These are phyloP conservation scores for Dreissena rostriformis DNA, from an alignment of 1,140 invertebrate genomes.

Conservation along the genomic window DNA sequence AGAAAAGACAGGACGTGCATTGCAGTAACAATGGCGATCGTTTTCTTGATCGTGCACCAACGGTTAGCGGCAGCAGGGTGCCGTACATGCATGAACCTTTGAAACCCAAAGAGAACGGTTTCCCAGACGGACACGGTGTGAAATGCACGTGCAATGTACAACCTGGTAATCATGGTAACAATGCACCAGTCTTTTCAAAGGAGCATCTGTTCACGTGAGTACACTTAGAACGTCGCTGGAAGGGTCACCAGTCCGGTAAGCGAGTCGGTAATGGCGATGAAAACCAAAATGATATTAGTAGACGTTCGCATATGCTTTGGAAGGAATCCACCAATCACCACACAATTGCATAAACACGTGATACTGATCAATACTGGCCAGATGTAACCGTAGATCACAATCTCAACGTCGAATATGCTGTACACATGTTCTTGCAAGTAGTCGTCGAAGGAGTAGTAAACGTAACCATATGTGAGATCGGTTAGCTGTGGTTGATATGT, in stretches of 20 bases:
- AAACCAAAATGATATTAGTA: conserved; percentile 38
- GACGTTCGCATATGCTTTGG: conserved; percentile 33
- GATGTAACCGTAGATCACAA: conserved; percentile 30
- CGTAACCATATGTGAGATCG: not conserved
- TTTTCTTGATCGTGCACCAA: conserved; percentile 26
- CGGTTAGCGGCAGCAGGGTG: not conserved
- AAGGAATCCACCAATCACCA: conserved; percentile 17
- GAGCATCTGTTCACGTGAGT: conserved; percentile 1
- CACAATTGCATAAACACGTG: conserved; percentile 8
- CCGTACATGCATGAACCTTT: conserved; percentile 20
- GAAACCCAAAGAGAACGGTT: conserved; percentile 18
- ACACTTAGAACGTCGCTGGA: conserved; percentile 41
- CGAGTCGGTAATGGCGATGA: conserved; percentile 40
- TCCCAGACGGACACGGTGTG: conserved; percentile 47
- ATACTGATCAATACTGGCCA: conserved; percentile 35
- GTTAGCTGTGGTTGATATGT: not conserved
- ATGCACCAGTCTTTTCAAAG: conserved; percentile 42
- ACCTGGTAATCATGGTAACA: conserved; percentile 22
- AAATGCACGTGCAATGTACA: conserved; percentile 51
- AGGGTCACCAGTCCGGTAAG: conserved; percentile 46
- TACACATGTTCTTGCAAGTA: conserved; percentile 20
- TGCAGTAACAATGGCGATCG: not conserved
- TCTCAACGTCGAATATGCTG: conserved; percentile 38
- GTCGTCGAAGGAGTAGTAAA: not conserved
- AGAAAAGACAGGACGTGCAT: conserved; percentile 21